Evolutionary conservation across 2,888 invertebrate species (phyloP), one percentile per base, ranked within the genome.

Genomic region (Cyaniris semiargus): DNA sequence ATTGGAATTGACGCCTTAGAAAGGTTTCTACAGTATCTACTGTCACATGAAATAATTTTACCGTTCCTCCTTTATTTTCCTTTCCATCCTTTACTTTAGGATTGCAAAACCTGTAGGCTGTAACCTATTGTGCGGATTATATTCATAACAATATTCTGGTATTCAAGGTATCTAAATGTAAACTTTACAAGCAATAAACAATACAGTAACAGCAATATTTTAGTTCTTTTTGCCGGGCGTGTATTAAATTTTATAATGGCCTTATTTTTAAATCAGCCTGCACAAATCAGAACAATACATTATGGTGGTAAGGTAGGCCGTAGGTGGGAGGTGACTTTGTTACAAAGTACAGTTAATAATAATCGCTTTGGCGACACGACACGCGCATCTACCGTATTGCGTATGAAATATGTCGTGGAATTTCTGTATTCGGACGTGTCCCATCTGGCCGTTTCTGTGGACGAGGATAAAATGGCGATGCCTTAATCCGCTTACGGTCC

Each of bases 401-500:
- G 48, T 74, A 74, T 74, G 23, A 74, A 48, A 53, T 53, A 74
- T 74, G 53, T 27, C 44, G 15, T 74, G 74, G 27, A 53, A 53
- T 53, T 74, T 74, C 53, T 74, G 44, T 74, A 53, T 53, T 48
- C 15, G 23, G 74, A 53, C 15, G 48, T 18, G 74, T 74, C 74
- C 53, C 74, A 74, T 74, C 74, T 74, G 74, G 48, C 18, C 21
- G 53, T 48, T 15, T 72, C 44, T 48, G 48, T 27, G 27, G 27
- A 53, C 18, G 27, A 31, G 74, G 74, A 72, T 53, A 53, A 72
- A 74, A 74, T 74, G 74, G 74, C 74, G 48, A 74, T 53, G 53
- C 48, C 53, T 53, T 74, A 74, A 74, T 74, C 74, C 74, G 74
- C 74, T 74, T 74, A 74, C 53, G 53, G 53, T 53, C 27, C 53